Evolutionary conservation across 2,113 vertebrate genomes (phyloP), one percentile per base, ranked within the genome.

Genomic region (Prietella phreatophila): DNA sequence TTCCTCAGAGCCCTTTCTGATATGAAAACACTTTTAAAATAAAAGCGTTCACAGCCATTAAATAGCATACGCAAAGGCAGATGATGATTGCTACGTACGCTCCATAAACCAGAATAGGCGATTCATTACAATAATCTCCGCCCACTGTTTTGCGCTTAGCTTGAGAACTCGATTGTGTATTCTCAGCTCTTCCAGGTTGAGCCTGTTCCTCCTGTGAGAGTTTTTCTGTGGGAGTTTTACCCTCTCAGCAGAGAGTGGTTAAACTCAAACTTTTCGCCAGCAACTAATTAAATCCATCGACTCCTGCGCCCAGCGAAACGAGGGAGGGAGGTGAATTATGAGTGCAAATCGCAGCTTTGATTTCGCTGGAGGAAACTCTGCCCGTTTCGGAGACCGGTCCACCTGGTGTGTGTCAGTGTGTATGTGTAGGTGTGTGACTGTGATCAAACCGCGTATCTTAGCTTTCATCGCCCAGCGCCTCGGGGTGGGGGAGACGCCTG

Each of bases 201-300:
- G 39, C 30, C n/a, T 50, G 36, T 83, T 65, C 82, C 39, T 83
- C 60, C 82, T 39, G 67, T 33, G 55, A 20, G 78, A 58, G 55
- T 17, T 75, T 58, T 85, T 76, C 84, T 61, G 71, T 39, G 55
- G 33, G 53, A 85, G 84, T 85, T 75, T 60, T 82, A 76, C 56
- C 10, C 67, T 76, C 86, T 75, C 67, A 83, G 81, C 86, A 63
- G 69, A n/a, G 53, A 83, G 81, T 87, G 86, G 83, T 87, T 87
- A 82, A 87, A 50, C 81, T 73, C 86, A 50, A 61, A 82, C 80
- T 71, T 76, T 87, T 87, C 67, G 8, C 67, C 86, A 87, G 69
- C 81, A 39, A 76, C 86, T 87, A 87, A 87, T 87, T 87, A 87
- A 83, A 87, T 83, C 69, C 69, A 87, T 87, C 69, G 81, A 87